phyloP scores from a whole-genome alignment of 2,113 vertebrate genomes.

The Menura novaehollandiae region DNA sequence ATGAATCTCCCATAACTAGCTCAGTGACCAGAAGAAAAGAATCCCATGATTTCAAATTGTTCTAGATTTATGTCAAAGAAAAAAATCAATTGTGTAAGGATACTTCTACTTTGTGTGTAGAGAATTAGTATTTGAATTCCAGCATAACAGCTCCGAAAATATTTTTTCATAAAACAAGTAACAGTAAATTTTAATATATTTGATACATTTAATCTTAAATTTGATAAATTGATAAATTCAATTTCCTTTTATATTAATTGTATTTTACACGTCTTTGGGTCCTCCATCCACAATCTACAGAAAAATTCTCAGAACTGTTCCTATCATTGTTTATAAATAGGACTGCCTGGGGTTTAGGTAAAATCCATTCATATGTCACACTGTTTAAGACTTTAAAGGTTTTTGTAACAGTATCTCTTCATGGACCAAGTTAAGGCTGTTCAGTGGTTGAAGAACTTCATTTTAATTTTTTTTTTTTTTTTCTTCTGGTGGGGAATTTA shows the following conservation, averaged over 20 bases:
- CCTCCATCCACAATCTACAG: neutral
- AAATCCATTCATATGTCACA: neutral
- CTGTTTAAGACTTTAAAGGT: neutral
- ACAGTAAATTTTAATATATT: neutral
- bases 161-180: neutral
- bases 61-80: neutral
- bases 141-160: neutral
- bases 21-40: neutral
- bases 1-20: neutral
- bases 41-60: neutral
- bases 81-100: neutral
- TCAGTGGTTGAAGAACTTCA: neutral
- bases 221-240: neutral
- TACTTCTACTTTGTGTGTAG: neutral
- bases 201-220: neutral
- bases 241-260: neutral
- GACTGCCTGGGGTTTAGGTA: neutral
- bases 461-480: neutral
- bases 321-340: neutral
- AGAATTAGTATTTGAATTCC: neutral
- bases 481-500: neutral
- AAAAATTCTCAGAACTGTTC: neutral
- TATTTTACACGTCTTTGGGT: neutral
- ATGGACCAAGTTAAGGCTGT: neutral
- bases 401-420: neutral